Evolutionary conservation across 2,113 vertebrate genomes (phyloP).

Genomic region (Potamarius usumacintae): DNA sequence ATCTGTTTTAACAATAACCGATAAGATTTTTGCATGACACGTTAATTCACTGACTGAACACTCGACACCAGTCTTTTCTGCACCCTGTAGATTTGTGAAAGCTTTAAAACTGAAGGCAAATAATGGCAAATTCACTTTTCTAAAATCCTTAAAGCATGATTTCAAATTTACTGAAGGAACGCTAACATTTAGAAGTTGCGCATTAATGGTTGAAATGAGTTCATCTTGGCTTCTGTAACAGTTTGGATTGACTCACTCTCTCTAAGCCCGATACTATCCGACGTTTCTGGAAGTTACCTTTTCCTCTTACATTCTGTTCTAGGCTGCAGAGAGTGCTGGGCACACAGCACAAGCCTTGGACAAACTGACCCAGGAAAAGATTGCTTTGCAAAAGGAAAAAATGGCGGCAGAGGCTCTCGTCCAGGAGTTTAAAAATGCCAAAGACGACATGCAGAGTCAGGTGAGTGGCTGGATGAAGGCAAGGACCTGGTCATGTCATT

Average conservation of each 20-base stretch:
- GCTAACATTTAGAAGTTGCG: neutral
- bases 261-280: neutral
- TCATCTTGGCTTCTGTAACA: slow-evolving; percentile 11
- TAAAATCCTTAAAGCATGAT: slow-evolving; percentile 8
- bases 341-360: slow-evolving; percentile 79
- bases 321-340: slow-evolving; percentile 79
- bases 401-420: slow-evolving; percentile 71
- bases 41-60: no score
- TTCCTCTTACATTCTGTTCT: slow-evolving; percentile 16
- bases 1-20: neutral
- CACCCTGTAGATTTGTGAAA: neutral
- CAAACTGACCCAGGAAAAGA: slow-evolving; percentile 80
- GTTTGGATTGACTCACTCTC: neutral
- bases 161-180: neutral
- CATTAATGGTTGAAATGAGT: neutral
- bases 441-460: slow-evolving; percentile 80
- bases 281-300: neutral
- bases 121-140: neutral
- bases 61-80: neutral
- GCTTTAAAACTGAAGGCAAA: neutral
- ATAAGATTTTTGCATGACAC: neutral
- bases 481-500: neutral
- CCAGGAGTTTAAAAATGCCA: slow-evolving; percentile 74
- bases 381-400: slow-evolving; percentile 78
- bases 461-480: slow-evolving; percentile 66